A percentile compares a stretch with the other conserved stretches of the same genome.
phyloP scores from a whole-genome alignment of 2,888 invertebrate genomes.

The Hirtodrosophila trivittata region DNA sequence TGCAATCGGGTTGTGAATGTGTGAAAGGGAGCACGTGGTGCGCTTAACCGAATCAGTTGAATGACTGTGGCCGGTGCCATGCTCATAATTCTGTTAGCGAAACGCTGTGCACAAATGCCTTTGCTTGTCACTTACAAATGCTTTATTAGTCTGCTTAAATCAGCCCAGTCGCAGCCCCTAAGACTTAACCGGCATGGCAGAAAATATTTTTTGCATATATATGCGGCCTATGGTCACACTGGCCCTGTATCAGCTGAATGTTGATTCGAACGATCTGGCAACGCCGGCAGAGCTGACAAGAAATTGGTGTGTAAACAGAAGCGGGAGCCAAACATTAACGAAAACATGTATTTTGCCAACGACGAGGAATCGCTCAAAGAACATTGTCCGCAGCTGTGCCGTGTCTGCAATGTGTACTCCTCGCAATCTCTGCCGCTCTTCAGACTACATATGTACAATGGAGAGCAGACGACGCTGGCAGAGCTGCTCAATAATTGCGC shows the following conservation, averaged over 20 bases:
- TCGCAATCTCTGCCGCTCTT: slow-evolving; percentile 69
- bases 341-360: slow-evolving; percentile 27
- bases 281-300: slow-evolving; percentile 7
- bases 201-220: slow-evolving; percentile 33
- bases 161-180: slow-evolving; percentile 11
- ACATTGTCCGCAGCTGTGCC: slow-evolving; percentile 66
- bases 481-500: slow-evolving; percentile 71
- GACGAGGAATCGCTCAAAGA: slow-evolving; percentile 4
- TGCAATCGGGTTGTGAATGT: slow-evolving; percentile 31
- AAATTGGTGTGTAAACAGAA: slow-evolving; percentile 31
- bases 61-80: slow-evolving; percentile 52
- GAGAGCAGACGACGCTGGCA: slow-evolving; percentile 80
- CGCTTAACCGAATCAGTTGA: slow-evolving; percentile 48
- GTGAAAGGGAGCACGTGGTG: slow-evolving; percentile 40
- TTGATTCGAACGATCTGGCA: slow-evolving; percentile 24
- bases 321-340: slow-evolving; percentile 3
- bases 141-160: slow-evolving; percentile 11
- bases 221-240: slow-evolving; percentile 36
- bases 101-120: slow-evolving; percentile 15
- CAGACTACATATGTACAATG: slow-evolving; percentile 69
- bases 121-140: slow-evolving; percentile 20
- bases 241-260: slow-evolving; percentile 46
- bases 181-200: slow-evolving; percentile 47
- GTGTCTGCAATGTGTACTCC: slow-evolving; percentile 75
- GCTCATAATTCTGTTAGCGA: slow-evolving; percentile 25